Evolutionary conservation across 2,888 invertebrate species (phyloP).

Genomic region (Hoplodrina blanda): DNA sequence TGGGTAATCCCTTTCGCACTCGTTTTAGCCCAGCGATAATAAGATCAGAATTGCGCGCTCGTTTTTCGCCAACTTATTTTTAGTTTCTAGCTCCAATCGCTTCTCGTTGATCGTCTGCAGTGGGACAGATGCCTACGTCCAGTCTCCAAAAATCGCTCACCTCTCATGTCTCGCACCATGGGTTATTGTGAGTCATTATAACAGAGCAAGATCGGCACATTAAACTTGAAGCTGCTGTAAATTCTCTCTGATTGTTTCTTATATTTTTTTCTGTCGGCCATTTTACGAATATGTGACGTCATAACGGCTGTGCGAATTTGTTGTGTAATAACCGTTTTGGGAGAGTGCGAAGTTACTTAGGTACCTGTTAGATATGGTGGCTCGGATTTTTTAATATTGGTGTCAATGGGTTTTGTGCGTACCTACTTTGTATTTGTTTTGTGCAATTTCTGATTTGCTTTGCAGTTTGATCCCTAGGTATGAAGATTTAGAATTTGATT

Average conservation of each 20-base stretch:
- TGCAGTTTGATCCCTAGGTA: too few species aligned
- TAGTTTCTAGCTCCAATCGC: too few species aligned
- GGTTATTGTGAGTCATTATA: constrained; percentile 77
- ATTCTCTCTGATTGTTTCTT: constrained; percentile 81
- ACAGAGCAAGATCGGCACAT: constrained; percentile 79
- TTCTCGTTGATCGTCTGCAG: too few species aligned
- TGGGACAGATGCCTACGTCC: too few species aligned
- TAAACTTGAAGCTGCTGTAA: constrained; percentile 82
- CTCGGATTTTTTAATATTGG: constrained; percentile 19
- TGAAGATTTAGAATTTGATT: too few species aligned
- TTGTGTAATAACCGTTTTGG: constrained; percentile 42
- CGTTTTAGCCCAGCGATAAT: too few species aligned
- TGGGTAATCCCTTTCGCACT: too few species aligned
- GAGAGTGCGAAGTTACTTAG: constrained; percentile 8
- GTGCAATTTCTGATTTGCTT: too few species aligned
- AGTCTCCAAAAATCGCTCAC: constrained; percentile 21
- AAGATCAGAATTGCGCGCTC: too few species aligned
- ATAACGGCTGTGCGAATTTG: constrained; percentile 53
- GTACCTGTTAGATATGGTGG: constrained; percentile 21
- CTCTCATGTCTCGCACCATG: constrained; percentile 48
- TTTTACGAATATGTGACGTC: constrained; percentile 57
- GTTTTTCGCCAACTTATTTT: too few species aligned
- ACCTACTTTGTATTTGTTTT: too few species aligned
- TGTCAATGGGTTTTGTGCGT: not conserved
- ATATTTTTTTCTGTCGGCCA: constrained; percentile 62